A percentile compares a stretch with the other conserved stretches of the same genome.
phyloP scores from a whole-genome alignment of 1,140 invertebrate genomes.

The Drosophila orosa region DNA sequence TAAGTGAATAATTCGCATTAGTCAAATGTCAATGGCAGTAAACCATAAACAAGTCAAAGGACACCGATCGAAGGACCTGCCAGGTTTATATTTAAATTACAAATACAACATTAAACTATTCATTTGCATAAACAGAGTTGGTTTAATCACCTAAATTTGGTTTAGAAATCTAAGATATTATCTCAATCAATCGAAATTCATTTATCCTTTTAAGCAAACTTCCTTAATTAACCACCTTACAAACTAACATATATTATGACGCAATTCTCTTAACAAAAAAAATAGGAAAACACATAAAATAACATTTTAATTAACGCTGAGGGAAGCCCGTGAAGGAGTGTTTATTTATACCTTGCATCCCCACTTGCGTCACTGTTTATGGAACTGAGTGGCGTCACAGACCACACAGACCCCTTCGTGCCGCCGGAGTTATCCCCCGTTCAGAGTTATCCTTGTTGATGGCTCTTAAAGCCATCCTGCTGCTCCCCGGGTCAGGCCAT shows the following conservation, averaged over 20 bases:
- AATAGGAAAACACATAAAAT: neutral
- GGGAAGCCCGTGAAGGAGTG: slow-evolving; percentile 2
- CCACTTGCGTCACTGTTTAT: slow-evolving; percentile 11
- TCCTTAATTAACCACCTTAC: neutral
- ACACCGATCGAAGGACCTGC: neutral
- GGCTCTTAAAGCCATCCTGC: slow-evolving; percentile 11
- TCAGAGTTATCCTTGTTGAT: slow-evolving; percentile 36
- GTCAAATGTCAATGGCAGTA: neutral
- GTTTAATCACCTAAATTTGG: too few species aligned
- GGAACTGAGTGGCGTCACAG: slow-evolving; percentile 1
- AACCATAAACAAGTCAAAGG: neutral
- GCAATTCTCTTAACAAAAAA: neutral
- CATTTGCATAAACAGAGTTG: too few species aligned
- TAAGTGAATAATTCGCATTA: slow-evolving; percentile 7
- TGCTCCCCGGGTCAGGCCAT: slow-evolving; percentile 8
- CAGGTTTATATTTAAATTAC: too few species aligned
- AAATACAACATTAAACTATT: neutral
- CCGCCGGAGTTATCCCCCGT: slow-evolving; percentile 14
- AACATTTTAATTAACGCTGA: slow-evolving; percentile 7
- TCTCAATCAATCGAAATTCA: neutral
- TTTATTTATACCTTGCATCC: slow-evolving; percentile 7
- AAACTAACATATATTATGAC: neutral
- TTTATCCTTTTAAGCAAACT: neutral
- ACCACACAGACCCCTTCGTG: neutral
- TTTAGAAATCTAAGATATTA: neutral